These are phyloP conservation scores for Vultur gryphus DNA, from an alignment of 2,797 vertebrate species.

Conservation along the genomic window DNA sequence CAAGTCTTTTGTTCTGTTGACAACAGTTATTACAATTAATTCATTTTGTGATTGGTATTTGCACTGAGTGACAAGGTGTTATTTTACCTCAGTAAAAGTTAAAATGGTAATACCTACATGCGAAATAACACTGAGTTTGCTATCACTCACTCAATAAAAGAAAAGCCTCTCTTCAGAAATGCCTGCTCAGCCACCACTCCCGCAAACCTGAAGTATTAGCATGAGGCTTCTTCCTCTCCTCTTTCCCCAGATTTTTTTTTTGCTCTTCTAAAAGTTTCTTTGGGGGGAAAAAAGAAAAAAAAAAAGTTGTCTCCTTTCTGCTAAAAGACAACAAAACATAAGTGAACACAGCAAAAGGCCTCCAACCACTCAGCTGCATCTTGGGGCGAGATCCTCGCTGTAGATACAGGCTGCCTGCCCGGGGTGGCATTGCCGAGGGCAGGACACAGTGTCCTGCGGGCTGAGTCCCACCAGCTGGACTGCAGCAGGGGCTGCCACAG, in stretches of 20 bases:
- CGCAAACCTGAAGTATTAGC: background rate
- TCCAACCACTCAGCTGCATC: background rate
- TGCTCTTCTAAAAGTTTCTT: background rate
- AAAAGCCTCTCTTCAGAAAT: conserved; percentile 58
- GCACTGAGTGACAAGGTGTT: conserved; percentile 91
- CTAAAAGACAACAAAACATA: background rate
- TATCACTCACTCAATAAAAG: conserved; percentile 68
- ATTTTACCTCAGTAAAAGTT: conserved; percentile 91
- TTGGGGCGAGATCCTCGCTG: accelerated
- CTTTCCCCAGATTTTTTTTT: background rate
- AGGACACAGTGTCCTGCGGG: accelerated
- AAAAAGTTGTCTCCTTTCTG: background rate
- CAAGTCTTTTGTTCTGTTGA: conserved; percentile 88
- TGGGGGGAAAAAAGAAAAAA: no score
- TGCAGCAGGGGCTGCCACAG: background rate
- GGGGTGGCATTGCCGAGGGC: background rate
- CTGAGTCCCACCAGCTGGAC: no score
- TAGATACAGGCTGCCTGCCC: accelerated
- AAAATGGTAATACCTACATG: conserved; percentile 86
- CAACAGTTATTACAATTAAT: conserved; percentile 94
- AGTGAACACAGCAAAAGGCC: background rate
- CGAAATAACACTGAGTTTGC: conserved; percentile 78
- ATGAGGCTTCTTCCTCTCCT: background rate
- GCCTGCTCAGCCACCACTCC: conserved; percentile 60
- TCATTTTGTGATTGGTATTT: conserved; percentile 90